Percentiles rank a stretch among this genome's conserved stretches.
Conservation (phyloP, 2,113 vertebrate species). For the Nestor notabilis region DNA sequence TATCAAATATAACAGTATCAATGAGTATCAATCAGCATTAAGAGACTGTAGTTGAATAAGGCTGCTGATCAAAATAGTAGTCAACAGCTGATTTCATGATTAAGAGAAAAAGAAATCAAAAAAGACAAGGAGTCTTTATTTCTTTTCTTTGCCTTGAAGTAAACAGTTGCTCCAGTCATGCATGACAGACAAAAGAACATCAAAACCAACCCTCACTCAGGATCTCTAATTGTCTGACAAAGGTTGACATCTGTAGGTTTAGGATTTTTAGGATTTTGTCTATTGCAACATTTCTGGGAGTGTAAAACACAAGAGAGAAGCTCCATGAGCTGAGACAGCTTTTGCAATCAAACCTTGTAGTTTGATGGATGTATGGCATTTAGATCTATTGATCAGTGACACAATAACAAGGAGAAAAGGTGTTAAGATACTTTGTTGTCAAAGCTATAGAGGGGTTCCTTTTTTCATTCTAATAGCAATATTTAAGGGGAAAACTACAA, state of each 20-base stretch:
- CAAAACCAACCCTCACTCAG: background rate
- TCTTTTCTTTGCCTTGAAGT: slow-evolving; percentile 2
- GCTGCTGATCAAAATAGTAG: slow-evolving; percentile 55
- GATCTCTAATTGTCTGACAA: slow-evolving; percentile 19
- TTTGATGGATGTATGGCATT: slow-evolving; percentile 83
- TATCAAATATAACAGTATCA: background rate
- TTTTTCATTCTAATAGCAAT: slow-evolving; percentile 7
- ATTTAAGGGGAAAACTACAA: background rate
- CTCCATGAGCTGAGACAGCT: slow-evolving; percentile 58
- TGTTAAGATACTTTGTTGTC: slow-evolving; percentile 78
- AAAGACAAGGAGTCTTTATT: background rate
- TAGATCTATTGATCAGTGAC: slow-evolving; percentile 83
- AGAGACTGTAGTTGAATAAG: background rate
- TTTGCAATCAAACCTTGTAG: slow-evolving; percentile 52
- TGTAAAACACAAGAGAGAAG: slow-evolving; percentile 65
- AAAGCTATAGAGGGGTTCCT: slow-evolving; percentile 66
- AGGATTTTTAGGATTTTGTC: slow-evolving; percentile 73
- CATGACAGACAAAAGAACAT: background rate
- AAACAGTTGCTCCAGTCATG: background rate
- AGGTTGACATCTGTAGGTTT: slow-evolving; percentile 57
- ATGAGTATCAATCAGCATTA: background rate
- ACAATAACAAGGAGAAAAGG: slow-evolving; percentile 73
- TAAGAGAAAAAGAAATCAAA: slow-evolving; percentile 13
- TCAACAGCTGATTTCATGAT: slow-evolving; percentile 70
- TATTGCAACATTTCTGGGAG: slow-evolving; percentile 70